Evolutionary conservation across 2,888 invertebrate species (phyloP), one percentile per base, ranked within the genome.

Genomic region (Achlya flavicornis): DNA sequence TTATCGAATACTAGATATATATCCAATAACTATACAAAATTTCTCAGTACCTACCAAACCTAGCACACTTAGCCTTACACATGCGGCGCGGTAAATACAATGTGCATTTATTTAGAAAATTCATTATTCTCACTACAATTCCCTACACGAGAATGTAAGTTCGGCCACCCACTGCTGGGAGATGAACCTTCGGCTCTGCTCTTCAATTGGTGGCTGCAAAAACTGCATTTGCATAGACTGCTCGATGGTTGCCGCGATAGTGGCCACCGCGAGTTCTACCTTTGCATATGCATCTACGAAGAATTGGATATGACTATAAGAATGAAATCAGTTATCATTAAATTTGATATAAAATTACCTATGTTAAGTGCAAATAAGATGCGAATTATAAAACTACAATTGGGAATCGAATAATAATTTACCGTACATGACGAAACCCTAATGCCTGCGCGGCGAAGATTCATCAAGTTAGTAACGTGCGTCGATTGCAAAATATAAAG

Each of bases 141-240:
- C 48, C 65, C 61, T 67, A 19, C n/a, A 41, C 26, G 63, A 61
- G 57, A 63, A 67, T 67, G 71, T 66, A 68, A 65, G 71, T 68
- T 68, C 65, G 90, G 85, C 91, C 92, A 91, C 91, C 91, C 90
- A 88, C 85, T 74, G 73, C 70, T 69, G 79, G 69, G 78, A 81
- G 80, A 82, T 80, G 82, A 78, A 76, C 77, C 78, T 80, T 84
- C 81, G 80, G 85, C 78, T 83, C 80, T 80, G 79, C 85, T 86
- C 78, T 78, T 88, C 89, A 91, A 92, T 93, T 89, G 92, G 89
- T 89, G 83, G 84, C 86, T 87, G 88, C 91, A 93, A 93, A 93
- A 93, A 93, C 88, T 90, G 87, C 89, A 93, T 93, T 93, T 93
- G 92, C 93, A 93, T 93, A 90, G 89, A 78, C 70, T 77, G 83